A percentile compares a stretch with the other conserved stretches of the same genome.
These are phyloP conservation scores for Melinaea menophilus DNA, from an alignment of 2,888 invertebrate genomes.

Conservation along the genomic window DNA sequence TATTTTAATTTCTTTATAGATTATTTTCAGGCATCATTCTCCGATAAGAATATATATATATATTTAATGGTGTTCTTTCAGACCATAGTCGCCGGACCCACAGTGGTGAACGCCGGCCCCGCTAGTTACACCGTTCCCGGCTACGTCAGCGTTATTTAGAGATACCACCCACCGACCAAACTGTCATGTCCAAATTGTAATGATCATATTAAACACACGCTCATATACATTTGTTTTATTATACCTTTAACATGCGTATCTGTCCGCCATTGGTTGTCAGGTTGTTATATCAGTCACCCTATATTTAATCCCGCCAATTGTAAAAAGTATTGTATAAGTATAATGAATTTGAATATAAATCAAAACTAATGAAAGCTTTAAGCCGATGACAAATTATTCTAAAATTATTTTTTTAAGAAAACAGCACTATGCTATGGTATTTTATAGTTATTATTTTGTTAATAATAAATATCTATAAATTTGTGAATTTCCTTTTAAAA, in stretches of 20 bases:
- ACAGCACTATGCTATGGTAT: too few relatives aligned
- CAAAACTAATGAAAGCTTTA: too few relatives aligned
- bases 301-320: too few relatives aligned
- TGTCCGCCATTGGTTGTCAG: background rate
- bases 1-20: background rate
- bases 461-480: too few relatives aligned
- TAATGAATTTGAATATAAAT: too few relatives aligned
- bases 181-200: slow-evolving; percentile 17
- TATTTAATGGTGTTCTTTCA: slow-evolving; percentile 35
- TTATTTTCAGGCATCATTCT: background rate
- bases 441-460: too few relatives aligned
- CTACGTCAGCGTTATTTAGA: slow-evolving; percentile 43
- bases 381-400: too few relatives aligned
- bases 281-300: too few relatives aligned
- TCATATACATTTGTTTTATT: slow-evolving; percentile 23
- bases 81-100: slow-evolving; percentile 68
- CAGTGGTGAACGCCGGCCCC: slow-evolving; percentile 53
- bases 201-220: slow-evolving; percentile 32
- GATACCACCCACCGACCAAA: slow-evolving; percentile 16
- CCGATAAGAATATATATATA: background rate
- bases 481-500: too few relatives aligned
- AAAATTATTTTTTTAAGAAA: too few relatives aligned
- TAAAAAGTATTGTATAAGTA: too few relatives aligned
- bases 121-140: slow-evolving; percentile 45
- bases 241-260: background rate